Base-by-base conservation (phyloP, 2,797 vertebrate species). In the Botia kubotai region DNA sequence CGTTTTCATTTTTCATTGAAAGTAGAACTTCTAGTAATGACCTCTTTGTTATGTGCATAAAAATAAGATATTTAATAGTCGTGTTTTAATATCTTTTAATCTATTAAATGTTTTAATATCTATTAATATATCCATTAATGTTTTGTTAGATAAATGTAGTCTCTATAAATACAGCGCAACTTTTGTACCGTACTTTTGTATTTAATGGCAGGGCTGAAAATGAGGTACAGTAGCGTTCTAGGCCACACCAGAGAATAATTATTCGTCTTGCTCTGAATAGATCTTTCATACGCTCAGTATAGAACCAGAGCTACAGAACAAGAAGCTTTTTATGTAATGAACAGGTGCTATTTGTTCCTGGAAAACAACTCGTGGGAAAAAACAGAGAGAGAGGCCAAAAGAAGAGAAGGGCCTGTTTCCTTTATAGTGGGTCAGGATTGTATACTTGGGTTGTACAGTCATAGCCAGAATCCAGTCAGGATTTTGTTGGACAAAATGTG, bases 271-370 rank as follows among this genome's bases (percentile, higher is more conserved):
- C 39, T 62, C 17, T 71, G 67, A 70, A 70, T 55, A 11, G 60
- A n/a, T 79, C 67, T 48, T 10, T 29, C 29, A 36, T 23, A 26
- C 72, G 10, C 19, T 65, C 1, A 1, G 16, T 65, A 39, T 26
- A 46, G 58, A 72, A 29, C 21, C 12, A 10, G 11, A 66, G 58
- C 11, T 65, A 52, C 43, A 65, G 29, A 29, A 33, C 29, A 12
- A 78, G 17, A 79, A 52, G 69, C 69, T 79, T 79, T 79, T 72
- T 55, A 72, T 55, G 52, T 73, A 80, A 79, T 66, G 60, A 72
- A 43, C 69, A 52, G 43, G 33, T 66, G 21, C 21, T 55, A 29
- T 72, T 53, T 66, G 48, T 72, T 72, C 46, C 26, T 36, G 0
- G 14, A 14, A 65, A 65, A 36, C 14, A 3, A 36, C 14, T 33